Base-by-base conservation (phyloP, 1,140 invertebrate genomes). In the Mya arenaria region DNA sequence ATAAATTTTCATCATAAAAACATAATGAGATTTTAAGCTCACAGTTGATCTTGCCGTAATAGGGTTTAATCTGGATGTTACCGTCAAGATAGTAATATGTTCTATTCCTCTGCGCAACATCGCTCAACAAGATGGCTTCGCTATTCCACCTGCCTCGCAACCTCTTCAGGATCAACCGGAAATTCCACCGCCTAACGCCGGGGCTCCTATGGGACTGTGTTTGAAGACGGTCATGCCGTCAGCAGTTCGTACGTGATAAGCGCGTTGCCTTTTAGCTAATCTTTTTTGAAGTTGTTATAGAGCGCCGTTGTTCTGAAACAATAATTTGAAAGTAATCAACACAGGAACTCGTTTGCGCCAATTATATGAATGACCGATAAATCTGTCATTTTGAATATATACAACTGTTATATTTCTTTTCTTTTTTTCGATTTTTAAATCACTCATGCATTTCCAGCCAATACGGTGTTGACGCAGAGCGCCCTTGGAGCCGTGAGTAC, bases 61-160 rank as follows among this genome's bases (percentile, higher is more conserved):
- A 19, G 52, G 65, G n/a, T 80, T 84, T 28, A 63, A 81, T 60
- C 77, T 84, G 3, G 55, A 72, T 17, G 83, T 84, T 23, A 66
- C 83, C 0, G 37, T 84, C 8, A 58, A 80, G 60, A 39, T 84
- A 15, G 65, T 68, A 5, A 58, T 84, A 56, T 75, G 83, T 23
- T 72, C 63, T 32, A 78, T 84, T 25, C 83, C 83, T 4, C 65
- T 81, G 32, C 5, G 52, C 4, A 32, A 60, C 0, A 71, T 83
- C n/a, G 81, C 71, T 19, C 79, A 82, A 34, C 68, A 72, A 15
- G 52, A 82, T 28, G 75, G 75, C n/a, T 32, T 75, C 23, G 36
- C 41, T 15, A 10, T 75, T 28, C 73, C 73, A 4, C 10, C 56
- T 41, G 6, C 37, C 25, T 39, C 56, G 30, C 13, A 19, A 0